Evolutionary conservation across 2,888 invertebrate genomes (phyloP).

Genomic region (Coenonympha arcania): DNA sequence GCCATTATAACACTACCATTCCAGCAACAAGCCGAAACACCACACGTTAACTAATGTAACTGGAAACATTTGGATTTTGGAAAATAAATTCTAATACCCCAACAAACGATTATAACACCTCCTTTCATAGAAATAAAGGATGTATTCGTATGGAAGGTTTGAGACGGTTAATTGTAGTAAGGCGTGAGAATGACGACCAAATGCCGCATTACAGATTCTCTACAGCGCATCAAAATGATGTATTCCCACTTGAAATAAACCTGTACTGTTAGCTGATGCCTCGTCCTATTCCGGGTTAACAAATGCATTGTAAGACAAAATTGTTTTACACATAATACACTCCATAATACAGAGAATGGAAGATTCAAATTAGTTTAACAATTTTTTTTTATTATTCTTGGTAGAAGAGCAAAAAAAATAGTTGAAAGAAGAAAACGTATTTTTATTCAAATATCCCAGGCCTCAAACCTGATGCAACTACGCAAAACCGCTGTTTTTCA

Average conservation of each 20-base stretch:
- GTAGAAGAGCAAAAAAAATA: too few relatives aligned
- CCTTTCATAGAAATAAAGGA: background rate
- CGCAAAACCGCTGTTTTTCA: too few relatives aligned
- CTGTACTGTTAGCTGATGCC: slow-evolving; percentile 28
- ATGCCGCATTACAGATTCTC: slow-evolving; percentile 53
- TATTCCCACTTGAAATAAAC: slow-evolving; percentile 32
- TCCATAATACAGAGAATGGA: background rate
- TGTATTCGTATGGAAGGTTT: slow-evolving; percentile 6
- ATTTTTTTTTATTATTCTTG: too few relatives aligned
- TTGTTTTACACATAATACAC: slow-evolving; percentile 1
- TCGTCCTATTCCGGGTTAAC: slow-evolving; percentile 29
- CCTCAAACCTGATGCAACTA: too few relatives aligned
- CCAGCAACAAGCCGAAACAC: slow-evolving; percentile 16
- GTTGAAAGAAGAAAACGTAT: too few relatives aligned
- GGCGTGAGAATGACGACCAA: slow-evolving; percentile 49
- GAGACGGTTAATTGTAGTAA: slow-evolving; percentile 26
- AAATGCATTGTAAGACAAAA: slow-evolving; percentile 23
- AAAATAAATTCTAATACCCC: slow-evolving; percentile 23
- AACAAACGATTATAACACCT: slow-evolving; percentile 7
- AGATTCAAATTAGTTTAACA: background rate
- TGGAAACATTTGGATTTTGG: slow-evolving; percentile 26
- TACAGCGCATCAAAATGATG: slow-evolving; percentile 50
- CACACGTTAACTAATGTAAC: slow-evolving; percentile 22
- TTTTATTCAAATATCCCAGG: too few relatives aligned
- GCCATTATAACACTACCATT: slow-evolving; percentile 22